Evolutionary conservation across 2,113 vertebrate genomes (phyloP), one percentile per base, ranked within the genome.

Genomic region (Eubucco bourcierii): DNA sequence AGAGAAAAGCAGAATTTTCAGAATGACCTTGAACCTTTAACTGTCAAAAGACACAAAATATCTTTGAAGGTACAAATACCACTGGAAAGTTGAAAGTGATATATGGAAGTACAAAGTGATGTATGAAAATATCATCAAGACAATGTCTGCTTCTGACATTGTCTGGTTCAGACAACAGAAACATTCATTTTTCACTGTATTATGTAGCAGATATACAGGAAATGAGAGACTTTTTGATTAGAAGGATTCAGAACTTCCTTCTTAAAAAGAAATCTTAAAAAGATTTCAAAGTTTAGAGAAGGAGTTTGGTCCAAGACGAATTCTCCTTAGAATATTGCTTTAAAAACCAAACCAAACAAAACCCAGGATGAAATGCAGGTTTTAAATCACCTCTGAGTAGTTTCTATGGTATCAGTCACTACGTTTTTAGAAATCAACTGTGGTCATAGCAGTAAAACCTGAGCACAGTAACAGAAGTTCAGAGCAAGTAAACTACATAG

Each of bases 61-160:
- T 25, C 4, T 87, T 67, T 71, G 46, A 77, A 91, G 20, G 18
- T 14, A 71, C 6, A 80, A 85, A 56, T 44, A 66, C 71, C 52
- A 77, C 25, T 66, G 47, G n/a, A 60, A 95, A 80, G 20, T 37
- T 63, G 6, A 91, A 65, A 81, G 52, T 89, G 88, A 93, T 85
- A 53, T 28, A 90, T 93, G 86, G 52, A 94, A 66, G 21, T 33
- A 88, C 11, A 90, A 87, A 76, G 39, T 87, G 24, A 90, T 87
- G 7, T 76, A 93, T 92, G 87, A 87, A 95, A 92, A 90, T 50
- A 88, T 44, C 55, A 76, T 44, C 70, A 84, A 78, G 76, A 74
- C 31, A 47, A 58, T 7, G 29, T 20, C 56, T 77, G 15, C 6
- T 68, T 84, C 58, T 78, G 79, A 34, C 61, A 50, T 4, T 34